These are phyloP conservation scores for Bugula neritina DNA, from an alignment of 2,888 invertebrate genomes.

Conservation along the genomic window DNA sequence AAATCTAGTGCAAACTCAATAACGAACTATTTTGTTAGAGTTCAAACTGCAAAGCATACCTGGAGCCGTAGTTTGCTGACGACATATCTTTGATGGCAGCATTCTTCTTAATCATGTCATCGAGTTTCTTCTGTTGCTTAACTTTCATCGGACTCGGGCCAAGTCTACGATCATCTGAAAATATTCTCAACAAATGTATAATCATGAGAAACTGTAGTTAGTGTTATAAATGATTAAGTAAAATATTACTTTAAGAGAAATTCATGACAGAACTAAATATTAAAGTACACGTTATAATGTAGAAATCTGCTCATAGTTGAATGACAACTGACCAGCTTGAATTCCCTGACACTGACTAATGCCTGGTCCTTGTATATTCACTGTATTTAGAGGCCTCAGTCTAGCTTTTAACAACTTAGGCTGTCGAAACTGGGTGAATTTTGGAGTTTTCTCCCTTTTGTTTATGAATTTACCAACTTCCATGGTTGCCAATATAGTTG, in stretches of 20 bases:
- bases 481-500: constrained; percentile 25
- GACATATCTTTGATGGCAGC: constrained; percentile 22
- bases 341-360: constrained; percentile 21
- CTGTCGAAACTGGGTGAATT: background rate
- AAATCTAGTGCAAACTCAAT: too few relatives aligned
- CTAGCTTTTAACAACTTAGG: constrained; percentile 17
- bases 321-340: constrained; percentile 14
- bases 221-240: too few relatives aligned
- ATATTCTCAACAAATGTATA: background rate
- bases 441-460: constrained; percentile 24
- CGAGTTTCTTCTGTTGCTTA: constrained; percentile 16
- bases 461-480: constrained; percentile 25
- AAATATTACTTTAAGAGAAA: too few relatives aligned
- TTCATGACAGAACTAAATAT: too few relatives aligned
- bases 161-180: background rate
- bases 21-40: too few relatives aligned
- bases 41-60: too few relatives aligned
- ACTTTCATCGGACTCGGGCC: constrained; percentile 25
- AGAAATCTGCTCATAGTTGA: too few relatives aligned
- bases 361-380: background rate
- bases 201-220: too few relatives aligned
- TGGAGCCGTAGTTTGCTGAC: background rate
- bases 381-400: constrained; percentile 18
- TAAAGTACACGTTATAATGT: too few relatives aligned
- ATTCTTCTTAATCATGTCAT: constrained; percentile 24